Evolutionary conservation across 2,888 invertebrate species (phyloP), one percentile per base, ranked within the genome.

Genomic region (Rhabditoides inermis): DNA sequence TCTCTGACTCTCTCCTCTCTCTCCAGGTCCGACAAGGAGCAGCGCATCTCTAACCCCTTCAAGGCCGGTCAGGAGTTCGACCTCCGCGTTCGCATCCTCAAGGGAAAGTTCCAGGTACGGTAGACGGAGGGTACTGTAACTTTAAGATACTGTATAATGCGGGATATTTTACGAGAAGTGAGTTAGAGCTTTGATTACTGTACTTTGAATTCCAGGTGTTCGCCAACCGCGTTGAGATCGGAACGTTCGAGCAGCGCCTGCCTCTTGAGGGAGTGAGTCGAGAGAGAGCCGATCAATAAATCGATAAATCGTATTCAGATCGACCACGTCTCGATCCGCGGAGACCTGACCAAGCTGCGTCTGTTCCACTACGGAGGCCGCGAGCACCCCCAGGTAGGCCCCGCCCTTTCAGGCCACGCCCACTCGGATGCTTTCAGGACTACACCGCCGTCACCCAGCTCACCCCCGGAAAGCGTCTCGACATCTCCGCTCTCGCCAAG

Each of bases 281-380:
- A 4, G n/a, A 39, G 18, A 18, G 22, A n/a, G 40, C 18, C 30
- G n/a, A 42, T 15, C 6, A 12, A 18, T 7, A 5, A 15, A 42
- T 20, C 18, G n/a, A 22, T 26, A n/a, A 28, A 26, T 36, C 35
- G 18, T n/a, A 48, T 53, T 42, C 52, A 69, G 69, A 67, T 75
- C 30, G 69, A 72, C 42, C 75, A 75, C 51, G 67, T 75, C 27
- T 75, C 73, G 2, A 71, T 75, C 57, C 53, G 56, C 25, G 75
- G 75, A 22, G 71, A 72, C 51, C 60, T 74, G 27, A 57, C 61
- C 20, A 60, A 60, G 25, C 61, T 74, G 12, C 63, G 70, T 25
- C 63, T 74, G 6, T 73, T 73, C 68, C 72, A 73, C 53, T 74
- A 73, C 49, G 74, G 74, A 37, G 74, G 74, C 42, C 53, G 69